These are phyloP conservation scores for Antitype chi DNA, from an alignment of 2,888 invertebrate species.

Conservation along the genomic window DNA sequence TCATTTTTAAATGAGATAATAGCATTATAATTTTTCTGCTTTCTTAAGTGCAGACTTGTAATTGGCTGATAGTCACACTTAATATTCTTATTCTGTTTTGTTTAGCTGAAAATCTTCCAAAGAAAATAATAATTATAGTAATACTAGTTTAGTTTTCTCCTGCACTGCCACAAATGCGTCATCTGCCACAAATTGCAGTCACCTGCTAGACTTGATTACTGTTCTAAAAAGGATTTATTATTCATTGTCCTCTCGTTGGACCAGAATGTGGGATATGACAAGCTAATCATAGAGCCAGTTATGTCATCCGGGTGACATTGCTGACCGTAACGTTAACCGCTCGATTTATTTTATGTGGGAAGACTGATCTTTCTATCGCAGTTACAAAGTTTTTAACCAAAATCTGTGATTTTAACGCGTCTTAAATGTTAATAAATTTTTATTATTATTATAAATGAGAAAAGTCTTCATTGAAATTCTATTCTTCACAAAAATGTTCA, in stretches of 20 bases:
- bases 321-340: neutral
- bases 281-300: neutral
- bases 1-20: too few species aligned
- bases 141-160: neutral
- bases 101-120: neutral
- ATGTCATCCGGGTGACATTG: neutral
- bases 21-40: neutral
- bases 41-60: neutral
- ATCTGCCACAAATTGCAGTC: constrained; percentile 2
- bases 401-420: too few species aligned
- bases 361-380: neutral
- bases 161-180: neutral
- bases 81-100: neutral
- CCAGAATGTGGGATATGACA: neutral
- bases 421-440: too few species aligned
- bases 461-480: too few species aligned
- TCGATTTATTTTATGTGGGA: neutral
- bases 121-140: neutral
- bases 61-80: neutral
- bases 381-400: too few species aligned
- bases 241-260: neutral
- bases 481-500: too few species aligned
- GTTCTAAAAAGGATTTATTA: neutral
- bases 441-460: too few species aligned
- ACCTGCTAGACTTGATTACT: neutral